These are phyloP conservation scores for Dysmachus trigonus DNA, from an alignment of 2,888 invertebrate species.

Conservation along the genomic window DNA sequence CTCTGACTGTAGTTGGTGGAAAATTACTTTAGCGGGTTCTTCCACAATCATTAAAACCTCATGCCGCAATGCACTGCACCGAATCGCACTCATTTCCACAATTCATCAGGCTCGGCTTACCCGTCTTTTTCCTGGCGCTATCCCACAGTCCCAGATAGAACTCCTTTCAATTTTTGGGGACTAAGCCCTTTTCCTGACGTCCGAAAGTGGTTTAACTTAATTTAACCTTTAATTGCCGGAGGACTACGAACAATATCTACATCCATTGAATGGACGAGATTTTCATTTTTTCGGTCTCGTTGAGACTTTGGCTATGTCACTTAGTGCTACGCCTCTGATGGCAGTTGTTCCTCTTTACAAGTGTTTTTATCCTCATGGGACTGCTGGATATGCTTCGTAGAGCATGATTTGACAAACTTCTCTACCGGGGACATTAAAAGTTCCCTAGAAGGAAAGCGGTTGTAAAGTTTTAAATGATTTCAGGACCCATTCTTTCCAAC, in stretches of 20 bases:
- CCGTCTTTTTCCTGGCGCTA: not conserved
- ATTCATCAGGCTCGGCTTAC: not conserved
- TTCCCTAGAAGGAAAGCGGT: constrained; percentile 23
- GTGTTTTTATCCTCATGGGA: constrained; percentile 19
- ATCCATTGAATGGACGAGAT: not conserved
- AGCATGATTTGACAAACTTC: constrained; percentile 38
- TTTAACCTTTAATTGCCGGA: constrained; percentile 29
- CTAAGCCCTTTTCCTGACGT: not conserved
- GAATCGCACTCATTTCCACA: not conserved
- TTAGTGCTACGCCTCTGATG: not conserved
- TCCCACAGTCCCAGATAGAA: not conserved
- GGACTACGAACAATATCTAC: not conserved
- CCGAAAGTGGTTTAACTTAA: constrained; percentile 28
- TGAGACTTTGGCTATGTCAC: not conserved
- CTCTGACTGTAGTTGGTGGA: not conserved
- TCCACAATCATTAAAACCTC: constrained; percentile 1
- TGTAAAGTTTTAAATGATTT: constrained; percentile 34
- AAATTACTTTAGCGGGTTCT: not conserved
- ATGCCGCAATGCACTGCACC: not conserved
- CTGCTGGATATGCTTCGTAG: constrained; percentile 22
- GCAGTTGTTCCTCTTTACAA: constrained; percentile 1
- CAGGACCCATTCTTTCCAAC: not conserved
- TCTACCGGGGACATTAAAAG: constrained; percentile 27
- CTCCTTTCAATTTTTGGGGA: not conserved
- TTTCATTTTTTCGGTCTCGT: not conserved